Conservation (phyloP, 2,797 vertebrate species). For the Ptychobarbus kaznakovi region DNA sequence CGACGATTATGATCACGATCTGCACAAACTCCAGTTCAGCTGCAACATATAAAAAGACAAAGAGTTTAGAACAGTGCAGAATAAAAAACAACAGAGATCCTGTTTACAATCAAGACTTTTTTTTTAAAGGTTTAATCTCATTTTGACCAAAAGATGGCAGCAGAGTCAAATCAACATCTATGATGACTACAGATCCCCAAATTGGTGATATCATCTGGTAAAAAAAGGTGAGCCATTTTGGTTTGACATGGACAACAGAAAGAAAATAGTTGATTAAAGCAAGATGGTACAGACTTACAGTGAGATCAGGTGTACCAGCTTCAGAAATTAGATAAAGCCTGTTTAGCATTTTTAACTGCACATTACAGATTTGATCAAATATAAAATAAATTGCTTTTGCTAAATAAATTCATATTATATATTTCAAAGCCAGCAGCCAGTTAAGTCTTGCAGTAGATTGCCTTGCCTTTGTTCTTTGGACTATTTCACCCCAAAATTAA, state of each 20-base stretch:
- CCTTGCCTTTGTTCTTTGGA: neutral
- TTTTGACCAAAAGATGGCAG: slow-evolving; percentile 56
- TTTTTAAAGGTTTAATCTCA: no score
- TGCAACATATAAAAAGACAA: slow-evolving; percentile 65
- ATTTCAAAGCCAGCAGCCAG: neutral
- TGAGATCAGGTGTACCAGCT: slow-evolving; percentile 24
- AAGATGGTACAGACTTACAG: slow-evolving; percentile 18
- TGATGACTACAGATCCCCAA: neutral
- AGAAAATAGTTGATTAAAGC: slow-evolving; percentile 2
- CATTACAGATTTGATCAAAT: neutral
- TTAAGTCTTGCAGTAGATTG: neutral
- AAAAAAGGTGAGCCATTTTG: slow-evolving; percentile 32
- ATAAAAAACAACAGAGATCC: neutral
- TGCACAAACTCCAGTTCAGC: slow-evolving; percentile 92
- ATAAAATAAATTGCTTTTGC: neutral
- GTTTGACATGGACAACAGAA: slow-evolving; percentile 13
- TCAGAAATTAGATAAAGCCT: neutral
- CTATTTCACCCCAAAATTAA: neutral
- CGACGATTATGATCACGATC: slow-evolving; percentile 89
- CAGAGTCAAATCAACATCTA: slow-evolving; percentile 38
- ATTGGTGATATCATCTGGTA: slow-evolving; percentile 18
- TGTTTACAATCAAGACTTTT: neutral
- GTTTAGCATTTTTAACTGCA: neutral
- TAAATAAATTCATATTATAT: neutral
- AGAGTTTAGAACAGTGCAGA: slow-evolving; percentile 5